Evolutionary conservation across 2,113 vertebrate genomes (phyloP), one percentile per base, ranked within the genome.

Genomic region (Oceanodroma tethys): DNA sequence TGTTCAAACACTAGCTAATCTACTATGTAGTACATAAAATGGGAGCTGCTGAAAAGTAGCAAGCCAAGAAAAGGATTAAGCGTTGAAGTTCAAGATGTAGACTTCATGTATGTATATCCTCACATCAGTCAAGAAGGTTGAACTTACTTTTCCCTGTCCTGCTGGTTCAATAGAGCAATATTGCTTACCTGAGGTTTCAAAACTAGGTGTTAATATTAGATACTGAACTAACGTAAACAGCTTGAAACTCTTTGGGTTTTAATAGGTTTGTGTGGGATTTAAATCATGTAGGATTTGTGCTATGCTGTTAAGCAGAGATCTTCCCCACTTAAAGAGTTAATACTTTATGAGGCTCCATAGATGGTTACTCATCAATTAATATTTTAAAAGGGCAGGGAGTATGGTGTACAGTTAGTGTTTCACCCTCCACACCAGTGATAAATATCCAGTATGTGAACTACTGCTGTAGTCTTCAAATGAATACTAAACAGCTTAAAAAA

Each of bases 311-410:
- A 70, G 38, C n/a, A 43, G 74, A 92, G 25, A 70, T 79, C 68
- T 89, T 81, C 34, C 26, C 63, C 36, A 16, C 60, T 86, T 86
- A 90, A 94, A 93, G 83, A 91, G 92, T 97, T 97, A 97, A 97
- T 97, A 88, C 45, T 90, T 94, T 60, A 78, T 91, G 71, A 97
- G 87, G 71, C 21, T 97, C 45, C 65, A 81, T 87, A 94, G 48
- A 74, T 81, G 60, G 74, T 96, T 96, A 76, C 71, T 86, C 58
- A 75, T 86, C 89, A 60, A 76, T 97, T 78, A 97, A 98, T 97
- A 96, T 97, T 98, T 98, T 83, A 97, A 96, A 89, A 95, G 79
- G 74, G 70, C 78, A 90, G 81, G 88, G 93, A 96, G 23, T 76
- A 78, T 62, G 67, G 66, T 94, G 93, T 95, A 59, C 71, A 88